Base-by-base conservation (phyloP, 2,113 vertebrate species). In the Pygoscelis adeliae region DNA sequence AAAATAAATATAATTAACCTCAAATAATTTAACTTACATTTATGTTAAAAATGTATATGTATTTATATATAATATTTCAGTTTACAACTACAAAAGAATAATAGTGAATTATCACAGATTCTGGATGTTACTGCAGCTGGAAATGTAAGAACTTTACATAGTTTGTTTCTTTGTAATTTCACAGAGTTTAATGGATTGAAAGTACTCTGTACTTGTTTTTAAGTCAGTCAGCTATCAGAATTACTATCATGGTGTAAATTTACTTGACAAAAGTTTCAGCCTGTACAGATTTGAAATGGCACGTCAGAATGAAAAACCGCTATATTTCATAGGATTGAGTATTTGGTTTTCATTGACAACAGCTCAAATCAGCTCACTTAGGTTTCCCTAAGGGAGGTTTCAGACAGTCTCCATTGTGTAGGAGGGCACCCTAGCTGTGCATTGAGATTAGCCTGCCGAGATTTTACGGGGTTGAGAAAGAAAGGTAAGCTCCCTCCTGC, bases 391-490 rank as follows among this genome's bases (percentile, higher is more conserved):
- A 84, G 81, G 95, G 93, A 96, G 71, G 62, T 79, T 95, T 66
- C 91, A 61, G 92, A 58, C 73, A 53, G 87, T 53, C 86, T 42
- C 82, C 80, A 90, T 92, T 98, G 97, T 97, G 89, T 83, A 25
- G 71, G 96, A 83, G 52, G 89, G 80, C 95, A 93, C 62, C 89
- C 86, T 83, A 5, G 61, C 82, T 62, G 67, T 9, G 62, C 91
- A 26, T 44, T 36, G 70, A 95, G 97, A 97, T 97, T 97, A 97
- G 71, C 81, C 72, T 53, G 87, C 44, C 71, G 89, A 97, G 97
- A 95, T 94, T 96, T 97, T 78, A 87, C 2, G 0, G 40, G 47
- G 87, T 88, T 88, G 98, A 98, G 97, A 98, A 98, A 98, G 97
- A 91, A 49, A 96, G 95, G 96, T 95, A 95, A 96, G 87, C 94